Evolutionary conservation across 2,113 vertebrate genomes (phyloP).

Genomic region (Pogona vitticeps): DNA sequence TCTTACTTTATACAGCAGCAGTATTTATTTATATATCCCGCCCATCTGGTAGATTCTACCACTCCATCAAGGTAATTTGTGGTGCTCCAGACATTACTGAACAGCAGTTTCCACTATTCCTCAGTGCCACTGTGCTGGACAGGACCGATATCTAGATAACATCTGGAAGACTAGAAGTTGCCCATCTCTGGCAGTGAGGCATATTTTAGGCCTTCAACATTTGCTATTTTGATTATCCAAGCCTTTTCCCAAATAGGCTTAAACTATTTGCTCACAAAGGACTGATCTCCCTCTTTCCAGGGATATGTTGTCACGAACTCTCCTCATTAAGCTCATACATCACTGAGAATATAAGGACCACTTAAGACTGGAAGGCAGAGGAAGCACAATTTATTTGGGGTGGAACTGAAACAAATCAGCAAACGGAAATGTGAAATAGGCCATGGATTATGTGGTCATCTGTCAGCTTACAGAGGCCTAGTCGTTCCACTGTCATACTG

Average conservation of each 20-base stretch:
- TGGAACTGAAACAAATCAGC: not conserved
- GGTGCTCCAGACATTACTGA: not conserved
- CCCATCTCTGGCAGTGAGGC: not conserved
- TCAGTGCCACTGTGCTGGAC: too few species aligned
- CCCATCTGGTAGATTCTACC: too few species aligned
- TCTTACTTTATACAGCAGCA: not conserved
- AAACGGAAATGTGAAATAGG: not conserved
- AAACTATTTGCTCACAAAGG: not conserved
- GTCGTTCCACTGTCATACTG: not conserved
- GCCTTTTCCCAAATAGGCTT: not conserved
- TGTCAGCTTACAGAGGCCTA: not conserved
- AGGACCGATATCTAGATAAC: not conserved
- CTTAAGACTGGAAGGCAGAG: not conserved
- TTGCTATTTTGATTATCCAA: not conserved
- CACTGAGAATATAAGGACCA: not conserved
- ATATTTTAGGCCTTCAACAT: not conserved
- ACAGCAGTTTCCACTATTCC: not conserved
- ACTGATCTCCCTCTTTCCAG: not conserved
- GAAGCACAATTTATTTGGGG: not conserved
- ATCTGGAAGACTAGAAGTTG: not conserved
- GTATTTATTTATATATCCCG: too few species aligned
- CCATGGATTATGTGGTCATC: not conserved
- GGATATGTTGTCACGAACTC: not conserved
- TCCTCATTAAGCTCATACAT: not conserved
- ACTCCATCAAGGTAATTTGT: not conserved